Base-by-base conservation (phyloP, 2,888 invertebrate genomes). In the Leptinotarsa haldemani region DNA sequence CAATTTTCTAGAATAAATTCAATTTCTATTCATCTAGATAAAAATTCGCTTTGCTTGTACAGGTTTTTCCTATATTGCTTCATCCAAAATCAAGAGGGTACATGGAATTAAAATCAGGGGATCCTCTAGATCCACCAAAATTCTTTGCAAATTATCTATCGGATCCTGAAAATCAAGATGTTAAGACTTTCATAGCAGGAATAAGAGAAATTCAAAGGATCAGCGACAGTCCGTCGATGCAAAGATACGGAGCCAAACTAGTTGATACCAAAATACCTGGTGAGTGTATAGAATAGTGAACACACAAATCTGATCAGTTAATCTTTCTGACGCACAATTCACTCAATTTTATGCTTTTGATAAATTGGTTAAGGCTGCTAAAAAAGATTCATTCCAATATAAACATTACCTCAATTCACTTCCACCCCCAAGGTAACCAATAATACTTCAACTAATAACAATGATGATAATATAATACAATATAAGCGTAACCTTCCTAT, bases 91-190 rank as follows among this genome's bases (percentile, higher is more conserved):
- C 94, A 13, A 89, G 89, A 78, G 94, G 94, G 0, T 88, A 91
- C 74, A 86, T 94, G 0, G 89, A 88, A 85, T 88, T 97, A n/a
- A 90, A 89, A 81, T 93, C 92, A 13, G 91, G 88, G 73, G 91
- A 95, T 85, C 94, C 95, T 0, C 90, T 90, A 79, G 89, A 91
- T 0, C 91, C 92, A 80, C 95, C 96, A 0, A 87, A 90, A 16
- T 89, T 95, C 70, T 91, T 95, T 78, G 94, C 95, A 0, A 94
- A 94, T 84, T 98, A 97, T 86, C 91, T 96, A 83, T 89, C 92
- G 0, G 90, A 92, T 82, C 88, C 89, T 88, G 78, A 91, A 89
- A 79, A 88, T 91, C 73, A 89, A 9, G 87, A 87, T 75, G 79
- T 87, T 0, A 83, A 82, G 76, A 84, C 85, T 1, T 84, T 86